These are phyloP conservation scores for Phenganax stokvisi DNA, from an alignment of 92 coral and sea anemone species.

Conservation along the genomic window DNA sequence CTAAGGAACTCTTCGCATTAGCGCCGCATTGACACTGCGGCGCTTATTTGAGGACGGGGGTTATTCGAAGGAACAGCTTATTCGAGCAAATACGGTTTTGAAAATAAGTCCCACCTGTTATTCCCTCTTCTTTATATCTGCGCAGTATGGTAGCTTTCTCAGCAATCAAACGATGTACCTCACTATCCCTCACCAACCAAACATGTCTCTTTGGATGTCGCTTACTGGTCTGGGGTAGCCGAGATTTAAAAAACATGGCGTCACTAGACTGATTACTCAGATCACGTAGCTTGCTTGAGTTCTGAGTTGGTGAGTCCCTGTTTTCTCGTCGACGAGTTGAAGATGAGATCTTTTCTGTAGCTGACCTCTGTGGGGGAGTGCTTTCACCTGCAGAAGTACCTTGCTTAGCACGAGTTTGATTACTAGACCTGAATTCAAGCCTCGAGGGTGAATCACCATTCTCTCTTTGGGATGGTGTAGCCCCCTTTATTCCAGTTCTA, in stretches of 20 bases:
- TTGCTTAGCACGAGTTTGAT: too few relatives aligned
- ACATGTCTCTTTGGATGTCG: conserved; percentile 66
- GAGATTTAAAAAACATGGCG: conserved; percentile 28
- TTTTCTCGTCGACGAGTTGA: conserved; percentile 9
- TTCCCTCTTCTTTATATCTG: conserved; percentile 84
- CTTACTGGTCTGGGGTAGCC: conserved; percentile 29
- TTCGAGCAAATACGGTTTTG: too few relatives aligned
- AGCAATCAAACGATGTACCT: conserved; percentile 88
- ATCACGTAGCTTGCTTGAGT: background rate
- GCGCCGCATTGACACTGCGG: too few relatives aligned
- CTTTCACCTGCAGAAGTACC: too few relatives aligned
- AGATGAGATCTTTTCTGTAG: background rate
- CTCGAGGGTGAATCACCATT: too few relatives aligned
- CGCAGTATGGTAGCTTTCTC: conserved; percentile 89
- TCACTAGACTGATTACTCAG: conserved; percentile 30
- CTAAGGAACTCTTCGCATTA: too few relatives aligned
- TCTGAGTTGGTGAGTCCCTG: background rate
- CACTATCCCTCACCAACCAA: conserved; percentile 93
- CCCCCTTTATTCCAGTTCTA: background rate
- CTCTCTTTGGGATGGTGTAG: background rate
- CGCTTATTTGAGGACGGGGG: too few relatives aligned
- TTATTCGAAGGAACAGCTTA: too few relatives aligned
- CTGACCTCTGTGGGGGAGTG: too few relatives aligned
- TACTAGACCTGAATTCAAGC: too few relatives aligned
- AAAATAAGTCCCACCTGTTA: conserved; percentile 72